Base-by-base conservation (phyloP, 2,113 vertebrate genomes). In the Sarotherodon lohbergeri region DNA sequence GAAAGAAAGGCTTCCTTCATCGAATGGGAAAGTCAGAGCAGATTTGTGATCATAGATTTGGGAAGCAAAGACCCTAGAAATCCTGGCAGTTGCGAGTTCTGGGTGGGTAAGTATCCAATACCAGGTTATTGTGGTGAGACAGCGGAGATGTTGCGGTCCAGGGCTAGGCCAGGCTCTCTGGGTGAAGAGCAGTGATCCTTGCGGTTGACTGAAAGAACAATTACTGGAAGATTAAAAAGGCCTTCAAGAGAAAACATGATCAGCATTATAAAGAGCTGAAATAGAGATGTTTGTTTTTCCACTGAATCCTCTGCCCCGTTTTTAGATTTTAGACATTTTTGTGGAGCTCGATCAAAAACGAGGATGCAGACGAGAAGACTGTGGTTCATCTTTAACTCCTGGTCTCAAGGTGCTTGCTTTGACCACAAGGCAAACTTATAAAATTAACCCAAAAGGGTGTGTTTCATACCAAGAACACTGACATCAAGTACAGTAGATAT, bases 281-380 rank as follows among this genome's bases (percentile, higher is more conserved):
- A 96, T 89, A 78, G 94, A 95, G 93, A 96, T 90, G 90, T 94
- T 96, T 96, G 86, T 93, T 94, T 96, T 96, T 93, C 92, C 91
- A 93, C 85, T 78, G 86, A 92, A 86, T 34, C 83, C 46, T 92
- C 84, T 10, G 10, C 91, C 92, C 48, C 43, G 2, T 88, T 93
- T 2, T 92, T 68, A 91, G 76, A 94, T 93, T 76, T 90, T 83
- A 48, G 91, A 94, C 93, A 96, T 96, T 94, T 95, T 95, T 95
- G 94, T 92, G 94, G 94, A 86, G 81, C 81, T 90, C 66, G 41
- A 89, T 93, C 73, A 88, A 90, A 93, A 89, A 56, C 9, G 32
- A 57, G 92, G 86, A 87, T 91, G 89, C 82, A 93, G 92, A 95
- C 90, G 2, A 88, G 84, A 52, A 90, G 92, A 91, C 92, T 94